Base-by-base conservation (phyloP, 2,797 vertebrate species). In the Hoplostethus mediterraneus region DNA sequence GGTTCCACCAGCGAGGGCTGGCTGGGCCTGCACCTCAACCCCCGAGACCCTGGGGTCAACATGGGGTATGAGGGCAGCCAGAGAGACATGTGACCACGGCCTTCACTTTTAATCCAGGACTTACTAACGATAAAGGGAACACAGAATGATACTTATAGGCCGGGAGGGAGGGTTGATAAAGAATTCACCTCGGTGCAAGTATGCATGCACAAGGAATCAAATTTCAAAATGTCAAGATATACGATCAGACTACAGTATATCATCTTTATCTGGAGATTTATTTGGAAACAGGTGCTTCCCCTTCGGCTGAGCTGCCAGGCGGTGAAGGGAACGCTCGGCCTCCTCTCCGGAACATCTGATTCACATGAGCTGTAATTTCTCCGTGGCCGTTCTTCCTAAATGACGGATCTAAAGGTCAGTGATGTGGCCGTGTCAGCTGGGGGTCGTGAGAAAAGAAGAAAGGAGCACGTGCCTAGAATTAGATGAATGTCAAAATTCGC, bases 241-340 rank as follows among this genome's bases (percentile, higher is more conserved):
- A 78, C 67, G 71, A 85, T 81, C 55, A 4, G 80, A 65, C 70
- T 71, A 61, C 73, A 80, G 71, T 75, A 80, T 77, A 82, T 89
- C 80, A 76, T 82, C 81, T 84, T 82, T 84, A 88, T 85, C 76
- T 68, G 64, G 79, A 88, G 91, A 92, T 92, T 92, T 88, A 92
- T 93, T 74, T 73, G 58, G 67, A 87, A 91, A 89, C 91, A 94
- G 91, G 91, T 94, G 92, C 80, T 83, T 66, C 75, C 78, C 60
- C 73, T 86, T 49, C n/a, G 62, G 63, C 65, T 14, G 67, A 64
- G 72, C 77, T 70, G 82, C 68, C 45, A 54, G 65, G 65, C 72
- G 64, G 16, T 17, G 28, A 73, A 73, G 58, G 58, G 77, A 61
- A 61, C 80, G 62, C 81, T 84, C 70, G 8, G 61, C 77, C 71